Evolutionary conservation across 2,797 vertebrate species (phyloP).

Genomic region (Coluber constrictor): DNA sequence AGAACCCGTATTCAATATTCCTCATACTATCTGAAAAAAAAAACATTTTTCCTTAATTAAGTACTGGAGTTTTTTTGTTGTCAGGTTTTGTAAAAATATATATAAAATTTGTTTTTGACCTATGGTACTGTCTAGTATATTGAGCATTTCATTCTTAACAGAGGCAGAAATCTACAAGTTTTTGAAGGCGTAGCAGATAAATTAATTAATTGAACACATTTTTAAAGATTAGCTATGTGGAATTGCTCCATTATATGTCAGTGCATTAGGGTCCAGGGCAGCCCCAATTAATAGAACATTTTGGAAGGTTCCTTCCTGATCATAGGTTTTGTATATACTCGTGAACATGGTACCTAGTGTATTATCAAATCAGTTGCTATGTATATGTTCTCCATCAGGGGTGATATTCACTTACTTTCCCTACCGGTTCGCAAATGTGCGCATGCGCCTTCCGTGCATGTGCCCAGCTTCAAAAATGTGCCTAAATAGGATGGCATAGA

Average conservation of each 20-base stretch:
- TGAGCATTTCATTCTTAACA: neutral
- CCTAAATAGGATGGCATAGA: no score
- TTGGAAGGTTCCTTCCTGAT: neutral
- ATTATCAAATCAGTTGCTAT: neutral
- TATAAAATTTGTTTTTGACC: neutral
- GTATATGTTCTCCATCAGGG: neutral
- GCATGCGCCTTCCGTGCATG: no score
- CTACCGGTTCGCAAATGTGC: no score
- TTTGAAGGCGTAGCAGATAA: neutral
- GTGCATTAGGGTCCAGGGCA: neutral
- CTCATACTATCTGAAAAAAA: neutral
- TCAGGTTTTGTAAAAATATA: neutral
- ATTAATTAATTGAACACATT: neutral
- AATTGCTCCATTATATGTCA: neutral
- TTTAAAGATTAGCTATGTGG: neutral
- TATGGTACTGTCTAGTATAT: neutral
- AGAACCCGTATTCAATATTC: neutral
- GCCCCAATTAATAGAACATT: neutral
- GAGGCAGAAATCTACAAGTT: neutral
- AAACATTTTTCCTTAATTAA: neutral
- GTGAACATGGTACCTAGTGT: neutral
- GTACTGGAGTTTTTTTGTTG: neutral
- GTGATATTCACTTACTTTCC: no score
- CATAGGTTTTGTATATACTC: neutral
- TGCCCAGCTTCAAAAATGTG: no score